Conservation (phyloP, 2,113 vertebrate species). For the Ailuropoda melanoleuca region DNA sequence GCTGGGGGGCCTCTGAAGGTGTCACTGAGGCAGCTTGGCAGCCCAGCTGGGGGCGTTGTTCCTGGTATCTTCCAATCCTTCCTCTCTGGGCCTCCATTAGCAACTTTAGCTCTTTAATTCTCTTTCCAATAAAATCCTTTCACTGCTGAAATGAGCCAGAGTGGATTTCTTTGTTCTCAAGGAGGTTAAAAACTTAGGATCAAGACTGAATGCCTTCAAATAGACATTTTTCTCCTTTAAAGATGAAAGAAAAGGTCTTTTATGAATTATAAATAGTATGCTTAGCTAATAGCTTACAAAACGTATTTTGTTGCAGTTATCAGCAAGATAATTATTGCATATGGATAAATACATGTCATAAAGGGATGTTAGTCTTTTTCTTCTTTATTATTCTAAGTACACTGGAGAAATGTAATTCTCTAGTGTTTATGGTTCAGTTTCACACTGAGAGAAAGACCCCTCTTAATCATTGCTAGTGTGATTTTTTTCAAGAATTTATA, state of each 20-base stretch:
- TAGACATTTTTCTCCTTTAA: conserved; percentile 8
- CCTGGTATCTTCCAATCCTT: not conserved
- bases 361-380: not conserved
- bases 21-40: not conserved
- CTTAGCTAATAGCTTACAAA: not conserved
- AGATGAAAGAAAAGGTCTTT: conserved; percentile 15
- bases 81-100: not conserved
- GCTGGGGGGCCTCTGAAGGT: fast-evolving
- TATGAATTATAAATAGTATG: conserved; percentile 4
- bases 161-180: not conserved
- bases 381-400: not conserved
- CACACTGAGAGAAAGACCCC: not conserved
- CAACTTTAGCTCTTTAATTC: not conserved
- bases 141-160: not conserved
- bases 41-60: not conserved
- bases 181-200: not conserved
- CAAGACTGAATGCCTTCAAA: conserved; percentile 42
- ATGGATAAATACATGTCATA: not conserved
- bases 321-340: not conserved
- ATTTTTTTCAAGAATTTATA: conserved; percentile 13
- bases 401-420: not conserved
- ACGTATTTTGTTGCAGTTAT: not conserved
- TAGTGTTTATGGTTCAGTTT: not conserved
- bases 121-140: not conserved
- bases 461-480: not conserved